Evolutionary conservation across 2,113 vertebrate genomes (phyloP), one percentile per base, ranked within the genome.

Genomic region (Brienomyrus longianalis): DNA sequence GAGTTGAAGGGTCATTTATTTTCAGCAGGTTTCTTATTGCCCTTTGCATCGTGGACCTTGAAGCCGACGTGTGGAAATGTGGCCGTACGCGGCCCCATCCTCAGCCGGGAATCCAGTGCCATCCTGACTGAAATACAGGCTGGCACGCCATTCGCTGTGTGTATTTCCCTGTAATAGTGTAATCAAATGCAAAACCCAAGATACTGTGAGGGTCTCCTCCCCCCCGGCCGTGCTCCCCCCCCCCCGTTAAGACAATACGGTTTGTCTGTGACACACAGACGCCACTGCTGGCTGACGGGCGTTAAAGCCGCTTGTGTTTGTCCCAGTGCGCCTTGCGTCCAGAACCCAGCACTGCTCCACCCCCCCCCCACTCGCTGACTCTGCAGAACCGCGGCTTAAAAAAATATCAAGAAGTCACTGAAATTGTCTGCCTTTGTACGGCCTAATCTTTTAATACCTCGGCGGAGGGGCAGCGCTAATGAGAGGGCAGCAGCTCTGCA

Each of bases 381-480:
- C 95, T 93, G 95, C 95, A 93, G 95, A 93, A 94, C 93, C 93
- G 94, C 95, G 94, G 92, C 92, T 92, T 94, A 92, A 94, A 95
- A 93, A 93, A 95, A 94, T 92, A 95, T 95, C 94, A 95, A 94
- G 93, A 96, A 96, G 95, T 96, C 95, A 96, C 94, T 83, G 89
- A 94, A 94, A 95, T 95, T 94, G 93, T 92, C 92, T 93, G 93
- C 94, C 92, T 95, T 96, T 96, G 95, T 96, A 94, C 94, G 93
- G 92, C 93, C 93, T 96, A 96, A 96, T 96, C 96, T 96, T 95
- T 95, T 96, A 96, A 96, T 94, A 95, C 96, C 95, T 95, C 93
- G 91, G 95, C 94, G 94, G 92, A 95, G 95, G 95, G 96, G 96
- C 93, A 92, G 92, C 92, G 93, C 95, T 95, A 95, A 95, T 93